A percentile compares a stretch with the other conserved stretches of the same genome.
Conservation (phyloP, 2,797 vertebrate species). For the Poecilia wingei region DNA sequence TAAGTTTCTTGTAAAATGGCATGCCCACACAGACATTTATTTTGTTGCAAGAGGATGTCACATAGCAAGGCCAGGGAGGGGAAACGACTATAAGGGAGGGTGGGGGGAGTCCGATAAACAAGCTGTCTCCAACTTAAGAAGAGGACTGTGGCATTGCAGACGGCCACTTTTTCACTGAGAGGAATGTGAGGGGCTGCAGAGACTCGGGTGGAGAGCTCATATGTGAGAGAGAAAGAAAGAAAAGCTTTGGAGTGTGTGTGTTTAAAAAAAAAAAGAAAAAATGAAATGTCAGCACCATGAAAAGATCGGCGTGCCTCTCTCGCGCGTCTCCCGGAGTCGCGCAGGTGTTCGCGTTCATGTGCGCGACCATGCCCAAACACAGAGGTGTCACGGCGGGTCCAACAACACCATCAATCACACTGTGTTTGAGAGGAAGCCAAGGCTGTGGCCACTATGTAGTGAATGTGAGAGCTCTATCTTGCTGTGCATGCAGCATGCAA, state of each 20-base stretch:
- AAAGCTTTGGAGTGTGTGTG: conserved; percentile 53
- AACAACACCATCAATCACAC: conserved; percentile 68
- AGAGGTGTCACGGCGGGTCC: conserved; percentile 51
- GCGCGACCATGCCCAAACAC: conserved; percentile 4
- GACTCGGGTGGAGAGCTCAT: conserved; percentile 44
- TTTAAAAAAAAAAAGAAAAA: conserved; percentile 34
- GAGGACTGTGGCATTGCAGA: conserved; percentile 52
- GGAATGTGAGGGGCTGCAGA: conserved; percentile 64
- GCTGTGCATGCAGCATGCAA: conserved; percentile 78
- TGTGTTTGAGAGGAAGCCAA: conserved; percentile 64
- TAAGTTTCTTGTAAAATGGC: conserved; percentile 55
- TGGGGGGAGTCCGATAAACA: conserved; percentile 59
- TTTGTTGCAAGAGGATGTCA: conserved; percentile 52
- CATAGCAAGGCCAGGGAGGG: conserved; percentile 16
- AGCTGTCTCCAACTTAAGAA: conserved; percentile 64
- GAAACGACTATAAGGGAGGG: neutral
- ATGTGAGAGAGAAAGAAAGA: conserved; percentile 35
- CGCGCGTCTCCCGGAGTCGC: conserved; percentile 34
- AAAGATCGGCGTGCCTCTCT: conserved; percentile 43
- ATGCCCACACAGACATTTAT: conserved; percentile 42
- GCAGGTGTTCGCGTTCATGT: conserved; percentile 52
- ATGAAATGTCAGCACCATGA: conserved; percentile 57
- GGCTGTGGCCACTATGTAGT: conserved; percentile 66
- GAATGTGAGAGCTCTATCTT: conserved; percentile 80
- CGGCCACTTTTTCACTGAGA: conserved; percentile 60